Base-by-base conservation (phyloP, 2,113 vertebrate genomes). In the Panthera leo region DNA sequence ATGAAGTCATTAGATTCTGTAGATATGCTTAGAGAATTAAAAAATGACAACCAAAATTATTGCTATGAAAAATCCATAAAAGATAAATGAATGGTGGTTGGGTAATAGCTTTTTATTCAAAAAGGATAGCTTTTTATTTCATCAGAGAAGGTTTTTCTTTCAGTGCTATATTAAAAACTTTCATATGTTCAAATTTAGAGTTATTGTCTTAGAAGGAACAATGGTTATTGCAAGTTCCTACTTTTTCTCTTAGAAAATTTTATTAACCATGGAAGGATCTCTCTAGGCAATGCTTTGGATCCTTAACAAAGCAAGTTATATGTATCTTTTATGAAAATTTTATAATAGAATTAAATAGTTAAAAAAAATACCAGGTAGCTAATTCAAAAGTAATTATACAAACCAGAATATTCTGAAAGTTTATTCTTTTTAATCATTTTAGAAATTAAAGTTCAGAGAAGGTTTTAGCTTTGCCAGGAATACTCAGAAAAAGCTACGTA, bases 61-160 rank as follows among this genome's bases (percentile, higher is more conserved):
- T 95, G 15, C 29, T 94, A 39, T 90, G 36, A 58, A 96, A 98
- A 96, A 95, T 85, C 8, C 25, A 88, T 84, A 70, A 97, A 92
- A 71, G 25, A 96, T 80, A 92, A 92, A 80, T 94, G 36, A 55
- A 29, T 92, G 27, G 4, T 85, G 31, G 16, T 48, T 92, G 25
- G 25, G 0, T 92, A 75, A 29, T 85, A 51, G 21, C 5, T 76
- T 95, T 97, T 91, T 71, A 53, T 92, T 95, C 23, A n/a, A 8
- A 87, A 75, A 95, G 25, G 3, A n/a, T 71, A 45, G 8, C 45
- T 45, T 45, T 45, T 45, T 68, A 39, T 42, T 96, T 95, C 95
- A 90, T 88, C 13, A 18, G 19, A 67, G 45, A 94, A 36, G 10
- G 3, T 53, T 91, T 97, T 96, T 70, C 53, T 96, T 90, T 92